Evolutionary conservation across 2,888 invertebrate genomes (phyloP).

Genomic region (Drosophila nr. perissopoda): DNA sequence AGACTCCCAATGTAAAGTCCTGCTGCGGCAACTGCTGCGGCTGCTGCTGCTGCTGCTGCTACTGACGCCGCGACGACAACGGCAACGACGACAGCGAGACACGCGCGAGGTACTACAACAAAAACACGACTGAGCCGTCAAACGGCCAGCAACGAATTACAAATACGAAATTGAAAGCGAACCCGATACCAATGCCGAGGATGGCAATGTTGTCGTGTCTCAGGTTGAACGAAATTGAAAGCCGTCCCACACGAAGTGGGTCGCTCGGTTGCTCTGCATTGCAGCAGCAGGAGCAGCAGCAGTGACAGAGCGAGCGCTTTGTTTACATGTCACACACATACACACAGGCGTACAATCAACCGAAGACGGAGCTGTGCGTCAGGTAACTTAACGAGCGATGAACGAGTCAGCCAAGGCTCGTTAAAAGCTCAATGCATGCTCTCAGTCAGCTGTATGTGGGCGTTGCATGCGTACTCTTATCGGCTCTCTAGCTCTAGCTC

Average conservation of each 20-base stretch:
- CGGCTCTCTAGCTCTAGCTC: not conserved
- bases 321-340: constrained; percentile 37
- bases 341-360: not conserved
- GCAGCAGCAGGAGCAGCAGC: constrained; percentile 43
- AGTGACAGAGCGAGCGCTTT: constrained; percentile 37
- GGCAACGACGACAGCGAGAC: constrained; percentile 65
- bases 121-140: constrained; percentile 82
- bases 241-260: constrained; percentile 60
- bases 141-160: constrained; percentile 75
- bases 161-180: constrained; percentile 73
- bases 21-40: constrained; percentile 44
- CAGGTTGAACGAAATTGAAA: constrained; percentile 77
- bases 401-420: constrained; percentile 25
- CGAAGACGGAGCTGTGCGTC: constrained; percentile 6
- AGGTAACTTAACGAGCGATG: constrained; percentile 33
- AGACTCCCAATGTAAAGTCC: constrained; percentile 51
- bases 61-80: constrained; percentile 39
- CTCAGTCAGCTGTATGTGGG: constrained; percentile 57
- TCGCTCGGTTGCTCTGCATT: constrained; percentile 63
- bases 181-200: constrained; percentile 41
- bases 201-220: constrained; percentile 20
- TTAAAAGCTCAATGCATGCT: constrained; percentile 43
- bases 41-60: constrained; percentile 48
- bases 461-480: constrained; percentile 41
- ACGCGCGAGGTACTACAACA: constrained; percentile 81